Base-by-base conservation (phyloP, 2,888 invertebrate genomes). In the Cordilura impudica region DNA sequence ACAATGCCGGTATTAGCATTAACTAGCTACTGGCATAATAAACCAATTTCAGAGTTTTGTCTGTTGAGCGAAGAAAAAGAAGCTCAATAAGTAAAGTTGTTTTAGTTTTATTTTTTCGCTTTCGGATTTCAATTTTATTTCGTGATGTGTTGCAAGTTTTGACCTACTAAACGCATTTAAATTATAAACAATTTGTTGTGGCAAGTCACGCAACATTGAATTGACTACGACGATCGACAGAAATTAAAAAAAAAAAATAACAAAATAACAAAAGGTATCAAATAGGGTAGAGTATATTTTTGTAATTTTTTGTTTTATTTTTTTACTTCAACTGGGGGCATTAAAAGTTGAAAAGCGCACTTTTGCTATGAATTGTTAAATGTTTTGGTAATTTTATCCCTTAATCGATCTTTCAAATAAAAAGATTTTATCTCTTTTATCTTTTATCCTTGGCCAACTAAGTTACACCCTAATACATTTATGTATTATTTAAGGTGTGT, bases 91-190 rank as follows among this genome's bases (percentile, higher is more conserved):
- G 6, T 26, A 26, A 7, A 69, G 39, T 49, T 49, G 54, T 39
- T n/a, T 39, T 10, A 39, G n/a, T 39, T 35, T 35, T 10, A 2
- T 35, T 35, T 39, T 39, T 39, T 39, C 4, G 26, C 6, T 26
- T 39, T 12, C 35, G n/a, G 35, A 39, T 39, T 60, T 60, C n/a
- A 21, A 26, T 78, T 78, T 70, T 66, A 61, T 75, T 78, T 70
- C 71, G 70, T 79, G 74, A 39, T 74, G 29, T 74, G 61, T 72
- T 81, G 79, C 79, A 79, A 77, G 76, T 77, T 67, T 75, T 82
- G 82, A 82, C 82, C 82, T 74, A 82, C 80, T 82, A 82, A 82
- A 81, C 75, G 79, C 74, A 74, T 78, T 71, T 78, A 76, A 77
- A 79, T 79, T 71, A 56, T 61, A 45, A 75, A 79, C 79, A 75